Conservation (phyloP, 2,797 vertebrate species). For the Sebastes diaconus region DNA sequence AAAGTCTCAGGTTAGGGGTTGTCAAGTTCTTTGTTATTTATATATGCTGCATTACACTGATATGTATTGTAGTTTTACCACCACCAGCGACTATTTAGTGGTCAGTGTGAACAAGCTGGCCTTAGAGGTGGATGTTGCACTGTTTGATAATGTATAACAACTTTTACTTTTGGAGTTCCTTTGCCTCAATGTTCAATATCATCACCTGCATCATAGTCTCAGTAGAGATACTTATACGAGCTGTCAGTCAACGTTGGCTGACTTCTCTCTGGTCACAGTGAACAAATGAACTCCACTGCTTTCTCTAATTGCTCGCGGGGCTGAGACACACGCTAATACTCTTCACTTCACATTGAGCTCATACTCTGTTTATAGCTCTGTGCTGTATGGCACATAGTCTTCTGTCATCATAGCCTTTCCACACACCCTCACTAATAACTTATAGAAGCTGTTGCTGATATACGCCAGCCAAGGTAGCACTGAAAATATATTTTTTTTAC, state of each 20-base stretch:
- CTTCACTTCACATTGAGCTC: conserved; percentile 35
- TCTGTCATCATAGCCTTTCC: conserved; percentile 67
- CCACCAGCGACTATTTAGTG: not conserved
- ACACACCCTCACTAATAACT: conserved; percentile 59
- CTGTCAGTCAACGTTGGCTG: conserved; percentile 35
- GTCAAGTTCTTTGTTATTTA: not conserved
- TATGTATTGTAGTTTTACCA: not conserved
- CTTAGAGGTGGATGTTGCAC: not conserved
- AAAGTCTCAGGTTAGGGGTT: not conserved
- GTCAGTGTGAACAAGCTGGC: not conserved
- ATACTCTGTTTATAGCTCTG: conserved; percentile 41
- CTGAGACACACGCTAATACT: conserved; percentile 31
- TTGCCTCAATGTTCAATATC: not conserved
- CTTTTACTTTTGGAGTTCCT: not conserved
- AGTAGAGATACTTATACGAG: not conserved
- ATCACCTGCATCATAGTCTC: not conserved
- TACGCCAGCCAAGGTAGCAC: conserved; percentile 42
- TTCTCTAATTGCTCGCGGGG: conserved; percentile 22
- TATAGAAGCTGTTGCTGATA: conserved; percentile 64
- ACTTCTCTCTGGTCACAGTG: conserved; percentile 18
- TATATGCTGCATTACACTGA: not conserved
- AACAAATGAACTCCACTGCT: conserved; percentile 23
- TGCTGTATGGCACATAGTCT: conserved; percentile 39
- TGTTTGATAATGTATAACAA: not conserved
- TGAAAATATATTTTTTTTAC: conserved; percentile 59